Evolutionary conservation across 2,888 invertebrate species (phyloP).

Genomic region (Melieria omissa): DNA sequence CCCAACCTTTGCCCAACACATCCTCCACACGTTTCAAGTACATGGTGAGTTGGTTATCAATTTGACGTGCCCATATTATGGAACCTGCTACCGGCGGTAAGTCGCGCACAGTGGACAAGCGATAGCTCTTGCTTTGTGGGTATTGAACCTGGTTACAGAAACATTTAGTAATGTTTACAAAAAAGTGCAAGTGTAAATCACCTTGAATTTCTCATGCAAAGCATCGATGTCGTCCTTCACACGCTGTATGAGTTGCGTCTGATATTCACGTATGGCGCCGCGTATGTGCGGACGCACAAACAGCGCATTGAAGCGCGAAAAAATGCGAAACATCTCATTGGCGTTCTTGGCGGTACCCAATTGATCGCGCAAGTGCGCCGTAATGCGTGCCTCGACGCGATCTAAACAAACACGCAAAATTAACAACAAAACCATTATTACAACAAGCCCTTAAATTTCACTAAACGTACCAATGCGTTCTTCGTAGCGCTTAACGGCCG

Average conservation of each 20-base stretch:
- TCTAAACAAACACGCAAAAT: slow-evolving; percentile 67
- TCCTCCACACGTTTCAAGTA: slow-evolving; percentile 98
- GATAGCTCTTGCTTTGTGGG: slow-evolving; percentile 92
- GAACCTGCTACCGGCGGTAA: slow-evolving; percentile 97
- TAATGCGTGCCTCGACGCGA: slow-evolving; percentile 97
- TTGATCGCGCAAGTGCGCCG: slow-evolving; percentile 96
- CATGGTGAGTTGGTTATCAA: slow-evolving; percentile 95
- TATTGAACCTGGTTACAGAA: slow-evolving; percentile 81
- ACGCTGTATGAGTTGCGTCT: slow-evolving; percentile 97
- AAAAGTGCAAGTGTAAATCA: slow-evolving; percentile 55
- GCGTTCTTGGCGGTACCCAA: slow-evolving; percentile 98
- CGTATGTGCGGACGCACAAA: slow-evolving; percentile 99
- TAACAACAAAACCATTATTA: slow-evolving; percentile 9
- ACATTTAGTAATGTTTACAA: slow-evolving; percentile 9
- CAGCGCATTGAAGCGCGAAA: slow-evolving; percentile 97
- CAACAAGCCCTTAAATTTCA: too few species aligned
- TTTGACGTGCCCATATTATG: slow-evolving; percentile 99
- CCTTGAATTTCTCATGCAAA: slow-evolving; percentile 98
- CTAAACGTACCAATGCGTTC: slow-evolving; percentile 82
- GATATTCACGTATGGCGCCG: slow-evolving; percentile 98
- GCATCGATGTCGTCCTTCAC: slow-evolving; percentile 99
- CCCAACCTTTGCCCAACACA: slow-evolving; percentile 98
- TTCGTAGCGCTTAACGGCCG: slow-evolving; percentile 95
- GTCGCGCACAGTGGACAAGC: slow-evolving; percentile 91
- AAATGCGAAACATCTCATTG: slow-evolving; percentile 99